These are phyloP conservation scores for Iphiclides podalirius DNA, from an alignment of 2,888 invertebrate species.

Conservation along the genomic window DNA sequence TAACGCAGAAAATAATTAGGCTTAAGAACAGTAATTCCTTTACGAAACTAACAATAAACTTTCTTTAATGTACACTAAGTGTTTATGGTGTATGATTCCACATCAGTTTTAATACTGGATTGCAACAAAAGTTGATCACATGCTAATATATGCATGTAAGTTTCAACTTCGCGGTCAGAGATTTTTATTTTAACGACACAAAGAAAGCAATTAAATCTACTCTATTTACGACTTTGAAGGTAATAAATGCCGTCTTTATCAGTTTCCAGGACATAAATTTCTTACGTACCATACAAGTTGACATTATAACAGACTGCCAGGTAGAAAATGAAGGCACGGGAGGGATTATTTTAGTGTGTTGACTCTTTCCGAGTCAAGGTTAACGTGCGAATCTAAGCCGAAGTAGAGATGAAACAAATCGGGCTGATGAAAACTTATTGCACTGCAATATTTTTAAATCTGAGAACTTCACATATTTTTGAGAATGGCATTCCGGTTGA, in stretches of 20 bases:
- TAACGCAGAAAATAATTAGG: neutral
- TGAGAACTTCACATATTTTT: no score
- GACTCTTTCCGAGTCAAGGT: no score
- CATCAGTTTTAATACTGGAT: neutral
- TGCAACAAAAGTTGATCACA: constrained; percentile 5
- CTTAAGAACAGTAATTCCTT: neutral
- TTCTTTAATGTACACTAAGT: constrained; percentile 2
- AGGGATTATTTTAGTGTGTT: constrained; percentile 15
- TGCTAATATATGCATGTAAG: constrained; percentile 15
- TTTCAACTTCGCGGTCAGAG: constrained; percentile 10
- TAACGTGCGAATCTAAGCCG: no score
- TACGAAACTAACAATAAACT: neutral
- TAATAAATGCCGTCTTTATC: constrained; percentile 14
- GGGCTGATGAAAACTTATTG: no score
- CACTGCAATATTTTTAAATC: no score
- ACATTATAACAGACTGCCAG: constrained; percentile 10
- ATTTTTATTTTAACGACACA: constrained; percentile 14
- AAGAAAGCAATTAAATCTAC: constrained; percentile 18
- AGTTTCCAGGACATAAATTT: constrained; percentile 15
- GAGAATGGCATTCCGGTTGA: constrained; percentile 5
- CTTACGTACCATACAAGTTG: constrained; percentile 7
- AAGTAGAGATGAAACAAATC: no score
- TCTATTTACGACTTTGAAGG: constrained; percentile 15
- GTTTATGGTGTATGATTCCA: constrained; percentile 8
- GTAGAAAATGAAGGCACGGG: constrained; percentile 14